Conservation (phyloP, 2,888 invertebrate species). For the Dryadula phaetusa region DNA sequence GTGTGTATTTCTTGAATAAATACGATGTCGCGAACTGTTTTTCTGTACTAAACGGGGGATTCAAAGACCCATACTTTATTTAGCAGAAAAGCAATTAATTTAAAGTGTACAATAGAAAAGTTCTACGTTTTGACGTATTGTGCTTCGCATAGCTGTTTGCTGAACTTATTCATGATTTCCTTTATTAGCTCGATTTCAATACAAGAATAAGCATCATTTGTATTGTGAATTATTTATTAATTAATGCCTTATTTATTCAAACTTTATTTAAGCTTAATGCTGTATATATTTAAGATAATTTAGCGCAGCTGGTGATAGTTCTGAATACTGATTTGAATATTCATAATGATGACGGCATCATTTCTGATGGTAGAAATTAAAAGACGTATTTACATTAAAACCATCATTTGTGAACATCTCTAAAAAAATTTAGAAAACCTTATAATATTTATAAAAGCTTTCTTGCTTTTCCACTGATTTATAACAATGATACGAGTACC, state of each 20-base stretch:
- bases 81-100: constrained; percentile 73
- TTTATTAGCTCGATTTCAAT: constrained; percentile 77
- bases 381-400: neutral
- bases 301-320: neutral
- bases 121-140: constrained; percentile 77
- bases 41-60: constrained; percentile 29
- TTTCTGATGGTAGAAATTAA: neutral
- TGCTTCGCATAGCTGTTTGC: constrained; percentile 72
- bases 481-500: constrained; percentile 2
- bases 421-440: too few species aligned
- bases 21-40: constrained; percentile 38
- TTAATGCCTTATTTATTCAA: constrained; percentile 24
- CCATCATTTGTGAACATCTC: too few species aligned
- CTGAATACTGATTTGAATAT: too few species aligned
- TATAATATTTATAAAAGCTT: neutral
- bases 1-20: constrained; percentile 34
- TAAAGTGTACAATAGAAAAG: constrained; percentile 78
- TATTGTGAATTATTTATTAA: constrained; percentile 52
- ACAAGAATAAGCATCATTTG: constrained; percentile 57
- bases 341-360: too few species aligned
- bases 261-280: neutral
- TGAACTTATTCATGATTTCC: constrained; percentile 72
- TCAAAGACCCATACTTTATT: constrained; percentile 43
- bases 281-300: neutral
- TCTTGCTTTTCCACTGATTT: neutral